Base-by-base conservation (phyloP, 2,888 invertebrate species). In the Syrphus vitripennis region DNA sequence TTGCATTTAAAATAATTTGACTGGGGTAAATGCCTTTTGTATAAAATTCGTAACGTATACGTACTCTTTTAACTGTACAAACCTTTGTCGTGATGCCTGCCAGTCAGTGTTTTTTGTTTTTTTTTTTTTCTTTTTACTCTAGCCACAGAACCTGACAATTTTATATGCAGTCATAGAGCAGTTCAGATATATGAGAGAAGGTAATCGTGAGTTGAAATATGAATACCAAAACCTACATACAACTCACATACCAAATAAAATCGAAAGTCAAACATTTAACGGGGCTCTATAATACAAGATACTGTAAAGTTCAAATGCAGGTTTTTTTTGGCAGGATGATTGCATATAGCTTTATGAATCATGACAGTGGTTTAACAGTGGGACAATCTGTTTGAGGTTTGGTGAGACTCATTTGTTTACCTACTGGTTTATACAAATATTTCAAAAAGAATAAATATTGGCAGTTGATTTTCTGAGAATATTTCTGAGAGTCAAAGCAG, bases 181-280 rank as follows among this genome's bases (percentile, higher is more conserved):
- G 37, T 72, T 34, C 59, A 53, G n/a, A 19, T 19, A 50, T 34
- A 9, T 31, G 67, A 53, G 50, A 61, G 24, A 63, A 63, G 53
- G 53, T 70, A 63, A 71, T 71, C 70, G 61, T 71, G 50, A 34
- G 24, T 55, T 61, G 61, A 63, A 78, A 78, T 78, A 70, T 70
- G 70, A 78, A 78, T 61, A 77, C 67, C 16, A 65, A 65, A 67
- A 67, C 57, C 31, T 26, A 26, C 53, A 31, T 26, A 26, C 53
- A 31, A 42, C 29, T 0, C 19, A 26, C 2, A n/a, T n/a, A 16
- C 9, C 9, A 31, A 59, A 59, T 16, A 59, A 69, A 76, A 77
- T 59, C 59, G 69, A 77, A 77, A 77, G 69, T 50, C 59, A 69
- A 24, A 59, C 57, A 69, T 57, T 59, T 69, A 50, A 59, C 76